phyloP scores from a whole-genome alignment of 2,888 invertebrate genomes.

The Tipula lateralis region DNA sequence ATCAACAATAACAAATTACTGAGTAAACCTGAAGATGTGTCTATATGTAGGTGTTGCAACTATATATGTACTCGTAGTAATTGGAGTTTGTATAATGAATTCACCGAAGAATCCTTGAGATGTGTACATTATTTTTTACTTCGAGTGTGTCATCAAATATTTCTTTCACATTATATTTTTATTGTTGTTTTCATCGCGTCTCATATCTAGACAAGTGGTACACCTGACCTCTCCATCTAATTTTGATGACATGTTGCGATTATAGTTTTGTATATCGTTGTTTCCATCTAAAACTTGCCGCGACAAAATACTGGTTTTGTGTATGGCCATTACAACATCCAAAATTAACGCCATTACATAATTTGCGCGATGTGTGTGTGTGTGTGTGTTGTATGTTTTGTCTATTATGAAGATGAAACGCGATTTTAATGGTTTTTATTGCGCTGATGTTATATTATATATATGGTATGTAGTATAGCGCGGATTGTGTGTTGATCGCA shows the following conservation, averaged over 20 bases:
- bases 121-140: not conserved
- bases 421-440: conserved; percentile 14
- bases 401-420: conserved; percentile 8
- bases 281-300: not conserved
- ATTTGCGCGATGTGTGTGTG: not conserved
- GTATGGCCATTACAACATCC: not conserved
- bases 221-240: not conserved
- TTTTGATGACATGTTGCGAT: not conserved
- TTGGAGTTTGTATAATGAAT: conserved; percentile 6
- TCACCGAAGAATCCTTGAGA: not conserved
- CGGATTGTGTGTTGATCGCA: not conserved
- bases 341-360: conserved; percentile 11
- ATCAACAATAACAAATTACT: not conserved
- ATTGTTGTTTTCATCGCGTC: not conserved
- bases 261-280: not conserved
- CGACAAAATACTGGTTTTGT: not conserved
- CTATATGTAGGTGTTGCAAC: not conserved
- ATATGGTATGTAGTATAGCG: not conserved
- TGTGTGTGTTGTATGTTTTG: not conserved
- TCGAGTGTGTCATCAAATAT: not conserved
- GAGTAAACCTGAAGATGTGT: not conserved
- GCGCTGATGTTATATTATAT: not conserved
- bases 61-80: not conserved
- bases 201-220: not conserved
- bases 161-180: not conserved